These are phyloP conservation scores for Dipus sagitta DNA, from an alignment of 2,797 vertebrate genomes.

Conservation along the genomic window DNA sequence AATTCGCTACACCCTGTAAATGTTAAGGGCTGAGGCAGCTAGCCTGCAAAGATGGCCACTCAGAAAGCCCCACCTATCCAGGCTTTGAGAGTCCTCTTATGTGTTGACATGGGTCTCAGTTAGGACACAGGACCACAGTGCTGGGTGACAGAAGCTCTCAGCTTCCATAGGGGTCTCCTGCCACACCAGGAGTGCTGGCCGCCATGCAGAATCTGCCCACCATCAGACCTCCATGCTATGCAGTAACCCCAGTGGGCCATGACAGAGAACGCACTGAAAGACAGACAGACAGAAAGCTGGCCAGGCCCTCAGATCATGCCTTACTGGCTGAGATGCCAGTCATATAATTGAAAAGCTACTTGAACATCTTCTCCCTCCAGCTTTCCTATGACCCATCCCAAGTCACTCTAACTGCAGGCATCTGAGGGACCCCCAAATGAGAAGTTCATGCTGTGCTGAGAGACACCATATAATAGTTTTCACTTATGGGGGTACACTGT, in stretches of 20 bases:
- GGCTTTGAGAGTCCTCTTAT: not conserved
- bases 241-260: not conserved
- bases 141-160: not conserved
- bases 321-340: not conserved
- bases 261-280: not conserved
- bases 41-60: not conserved
- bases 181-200: accelerated
- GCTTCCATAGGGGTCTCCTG: not conserved
- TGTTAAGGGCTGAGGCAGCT: not conserved
- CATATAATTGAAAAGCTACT: not conserved
- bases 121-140: not conserved
- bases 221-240: not conserved
- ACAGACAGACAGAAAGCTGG: not conserved
- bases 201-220: no score
- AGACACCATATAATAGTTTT: not conserved
- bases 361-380: not conserved
- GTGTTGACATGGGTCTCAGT: not conserved
- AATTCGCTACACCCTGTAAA: not conserved
- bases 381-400: not conserved
- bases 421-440: not conserved
- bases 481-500: not conserved
- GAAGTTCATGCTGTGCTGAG: not conserved
- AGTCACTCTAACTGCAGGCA: no score
- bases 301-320: no score
- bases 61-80: no score